Evolutionary conservation across 2,113 vertebrate species (phyloP), one percentile per base, ranked within the genome.

Genomic region (Scomber scombrus): DNA sequence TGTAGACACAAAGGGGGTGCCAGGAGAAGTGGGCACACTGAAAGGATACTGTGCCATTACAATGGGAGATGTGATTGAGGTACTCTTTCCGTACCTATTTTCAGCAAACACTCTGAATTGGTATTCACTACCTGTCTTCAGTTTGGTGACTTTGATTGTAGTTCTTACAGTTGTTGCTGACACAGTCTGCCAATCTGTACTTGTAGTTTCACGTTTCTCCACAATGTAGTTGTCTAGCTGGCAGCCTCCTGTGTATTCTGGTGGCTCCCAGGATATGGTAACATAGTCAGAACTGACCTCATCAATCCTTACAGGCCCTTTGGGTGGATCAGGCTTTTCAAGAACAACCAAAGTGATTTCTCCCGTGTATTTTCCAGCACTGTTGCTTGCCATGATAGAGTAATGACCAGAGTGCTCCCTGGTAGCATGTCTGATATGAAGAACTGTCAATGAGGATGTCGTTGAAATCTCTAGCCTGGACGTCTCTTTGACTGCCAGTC

Each of bases 111-210:
- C 96, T 93, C 97, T 97, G 86, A 99, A 99, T 76, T 99, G 98
- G 89, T 99, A 99, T 93, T 99, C 97, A 78, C 84, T 90, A 64
- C 98, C 97, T 40, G 97, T 99, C 94, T 95, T 99, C 86, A 99
- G 92, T 71, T 97, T 99, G 69, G 95, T 94, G 78, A 96, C 92
- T 95, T 99, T 99, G 85, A 99, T 97, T 64, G 97, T 98, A 85
- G 97, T 99, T 93, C 98, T 96, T 85, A 98, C 98, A 90, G 99
- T 97, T 12, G 97, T 99, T 88, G 98, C 97, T 79, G 98, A 99
- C 70, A 99, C 97, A 66, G 93, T 96, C 21, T 95, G 96, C 98
- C 98, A 99, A 0, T 95, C 93, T 58, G 96, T 98, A 69, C 95
- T 97, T 57, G 96, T 95, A 76, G 95, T 97, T 77, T 98, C 97